Percentiles rank a stretch among this genome's conserved stretches.
Evolutionary conservation across 2,888 invertebrate species (phyloP).

Genomic region (Acheta domesticus): DNA sequence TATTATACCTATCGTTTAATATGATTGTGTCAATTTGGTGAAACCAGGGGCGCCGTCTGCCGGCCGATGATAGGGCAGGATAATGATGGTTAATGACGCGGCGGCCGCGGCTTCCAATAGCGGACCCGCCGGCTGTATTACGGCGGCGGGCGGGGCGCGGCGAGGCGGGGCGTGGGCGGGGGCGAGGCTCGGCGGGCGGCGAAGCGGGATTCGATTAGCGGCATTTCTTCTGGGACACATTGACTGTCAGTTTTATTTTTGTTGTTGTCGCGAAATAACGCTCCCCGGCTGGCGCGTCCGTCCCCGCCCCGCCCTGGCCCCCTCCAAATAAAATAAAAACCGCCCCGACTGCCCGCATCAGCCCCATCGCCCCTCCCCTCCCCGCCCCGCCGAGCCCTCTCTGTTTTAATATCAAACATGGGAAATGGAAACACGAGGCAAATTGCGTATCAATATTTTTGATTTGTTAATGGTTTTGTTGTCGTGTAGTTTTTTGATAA

Average conservation of each 20-base stretch:
- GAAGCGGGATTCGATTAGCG: conserved; percentile 27
- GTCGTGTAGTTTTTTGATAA: conserved; percentile 18
- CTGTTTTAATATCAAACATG: conserved; percentile 23
- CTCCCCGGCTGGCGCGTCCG: not conserved
- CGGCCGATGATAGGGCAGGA: conserved; percentile 32
- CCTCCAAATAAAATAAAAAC: not conserved
- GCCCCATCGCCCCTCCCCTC: not conserved
- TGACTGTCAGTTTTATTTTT: conserved; percentile 21
- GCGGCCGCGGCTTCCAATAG: conserved; percentile 12
- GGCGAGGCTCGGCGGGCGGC: not conserved
- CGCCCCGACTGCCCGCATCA: not conserved
- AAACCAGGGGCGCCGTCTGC: conserved; percentile 30
- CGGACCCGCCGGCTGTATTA: not conserved
- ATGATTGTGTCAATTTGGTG: conserved; percentile 32
- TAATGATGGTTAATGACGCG: conserved; percentile 35
- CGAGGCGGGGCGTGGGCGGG: not conserved
- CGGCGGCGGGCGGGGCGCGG: conserved; percentile 22
- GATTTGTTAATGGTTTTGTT: conserved; percentile 18
- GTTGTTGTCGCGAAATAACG: conserved; percentile 4
- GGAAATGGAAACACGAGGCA: conserved; percentile 20
- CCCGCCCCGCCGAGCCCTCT: not conserved
- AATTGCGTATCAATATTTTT: conserved; percentile 18
- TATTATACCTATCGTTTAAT: conserved; percentile 29
- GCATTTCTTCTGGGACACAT: conserved; percentile 35
- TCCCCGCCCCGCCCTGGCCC: not conserved